A percentile compares a stretch with the other conserved stretches of the same genome.
Evolutionary conservation across 1,140 invertebrate genomes (phyloP).

Genomic region (Philotrypesis tridentata): DNA sequence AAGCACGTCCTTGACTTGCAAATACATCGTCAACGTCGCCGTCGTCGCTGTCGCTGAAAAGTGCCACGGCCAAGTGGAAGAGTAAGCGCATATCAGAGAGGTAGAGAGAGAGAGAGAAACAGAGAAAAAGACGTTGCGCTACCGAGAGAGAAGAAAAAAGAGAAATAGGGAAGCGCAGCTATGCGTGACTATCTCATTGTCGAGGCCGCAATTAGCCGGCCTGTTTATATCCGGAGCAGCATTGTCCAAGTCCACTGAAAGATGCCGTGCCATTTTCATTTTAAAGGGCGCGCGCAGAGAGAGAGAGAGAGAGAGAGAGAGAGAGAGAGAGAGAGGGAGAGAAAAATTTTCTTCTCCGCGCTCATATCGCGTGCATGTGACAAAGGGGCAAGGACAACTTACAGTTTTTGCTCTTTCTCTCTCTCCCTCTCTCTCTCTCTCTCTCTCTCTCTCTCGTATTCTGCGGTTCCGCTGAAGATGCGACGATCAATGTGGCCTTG

Average conservation of each 20-base stretch:
- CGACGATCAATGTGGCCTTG: conserved; percentile 23
- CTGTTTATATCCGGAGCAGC: background rate
- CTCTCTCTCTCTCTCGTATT: background rate
- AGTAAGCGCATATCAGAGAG: background rate
- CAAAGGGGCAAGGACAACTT: background rate
- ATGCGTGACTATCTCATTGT: background rate
- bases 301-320: too few relatives aligned
- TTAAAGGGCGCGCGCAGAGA: too few relatives aligned
- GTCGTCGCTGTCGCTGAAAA: background rate
- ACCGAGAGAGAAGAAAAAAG: too few relatives aligned
- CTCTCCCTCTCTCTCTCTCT: background rate
- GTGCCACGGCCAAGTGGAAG: background rate
- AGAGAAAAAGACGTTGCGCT: too few relatives aligned
- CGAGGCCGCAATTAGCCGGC: conserved; percentile 7
- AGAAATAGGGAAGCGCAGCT: background rate
- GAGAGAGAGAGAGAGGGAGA: background rate
- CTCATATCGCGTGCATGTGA: background rate
- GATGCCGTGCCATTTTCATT: background rate
- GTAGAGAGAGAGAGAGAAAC: background rate
- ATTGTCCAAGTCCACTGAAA: background rate
- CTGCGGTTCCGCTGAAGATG: background rate
- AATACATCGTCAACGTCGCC: background rate
- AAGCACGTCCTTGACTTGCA: background rate
- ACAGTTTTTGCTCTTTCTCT: background rate
- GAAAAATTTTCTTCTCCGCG: background rate